phyloP scores from a whole-genome alignment of 2,113 vertebrate species.

The Phalacrocorax brasilianus region DNA sequence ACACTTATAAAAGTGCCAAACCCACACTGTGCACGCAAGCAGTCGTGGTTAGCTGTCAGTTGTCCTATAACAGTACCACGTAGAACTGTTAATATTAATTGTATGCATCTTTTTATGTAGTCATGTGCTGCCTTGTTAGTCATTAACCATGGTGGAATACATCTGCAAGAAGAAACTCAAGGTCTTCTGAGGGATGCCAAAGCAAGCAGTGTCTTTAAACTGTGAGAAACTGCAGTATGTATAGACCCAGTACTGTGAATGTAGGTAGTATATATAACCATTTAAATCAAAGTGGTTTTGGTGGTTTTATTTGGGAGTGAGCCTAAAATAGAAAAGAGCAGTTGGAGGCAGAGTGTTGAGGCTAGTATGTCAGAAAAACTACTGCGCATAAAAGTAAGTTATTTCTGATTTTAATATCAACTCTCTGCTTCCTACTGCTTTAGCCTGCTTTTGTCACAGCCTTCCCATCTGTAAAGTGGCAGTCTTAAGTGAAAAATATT shows the following conservation, averaged over 20 bases:
- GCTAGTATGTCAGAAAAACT: neutral
- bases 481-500: neutral
- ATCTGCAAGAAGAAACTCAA: neutral
- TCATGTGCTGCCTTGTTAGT: neutral
- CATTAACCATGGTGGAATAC: neutral
- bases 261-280: neutral
- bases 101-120: neutral
- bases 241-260: neutral
- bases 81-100: neutral
- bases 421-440: neutral
- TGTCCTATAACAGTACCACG: neutral
- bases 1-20: neutral
- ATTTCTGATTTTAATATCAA: neutral
- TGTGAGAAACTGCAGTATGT: neutral
- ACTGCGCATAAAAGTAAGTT: neutral
- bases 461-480: neutral
- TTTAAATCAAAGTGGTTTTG: neutral
- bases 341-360: neutral
- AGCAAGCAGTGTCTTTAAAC: neutral
- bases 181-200: neutral
- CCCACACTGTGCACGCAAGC: fast-evolving
- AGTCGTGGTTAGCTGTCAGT: neutral
- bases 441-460: neutral
- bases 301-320: neutral
- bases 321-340: neutral